These are phyloP conservation scores for Lampropteryx suffumata DNA, from an alignment of 2,888 invertebrate species.

Conservation along the genomic window DNA sequence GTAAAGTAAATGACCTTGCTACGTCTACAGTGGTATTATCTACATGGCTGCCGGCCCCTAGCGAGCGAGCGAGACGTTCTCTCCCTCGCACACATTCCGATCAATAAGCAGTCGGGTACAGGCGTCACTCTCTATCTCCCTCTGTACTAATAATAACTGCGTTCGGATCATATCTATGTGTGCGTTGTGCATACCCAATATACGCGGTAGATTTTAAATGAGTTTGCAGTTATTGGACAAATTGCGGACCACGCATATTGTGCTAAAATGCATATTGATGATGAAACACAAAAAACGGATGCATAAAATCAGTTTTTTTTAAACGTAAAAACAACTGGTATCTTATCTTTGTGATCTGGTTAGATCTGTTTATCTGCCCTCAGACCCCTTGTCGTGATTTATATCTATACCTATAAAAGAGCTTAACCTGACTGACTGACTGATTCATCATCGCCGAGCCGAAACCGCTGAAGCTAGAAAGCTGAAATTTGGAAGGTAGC, in stretches of 20 bases:
- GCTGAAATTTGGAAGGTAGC: too few relatives aligned
- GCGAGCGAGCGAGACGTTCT: constrained; percentile 39
- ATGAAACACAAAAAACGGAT: too few relatives aligned
- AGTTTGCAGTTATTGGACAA: constrained; percentile 1
- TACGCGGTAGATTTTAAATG: constrained; percentile 2
- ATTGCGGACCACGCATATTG: not conserved
- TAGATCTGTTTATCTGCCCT: too few relatives aligned
- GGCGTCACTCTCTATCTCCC: constrained; percentile 42
- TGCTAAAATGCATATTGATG: too few relatives aligned
- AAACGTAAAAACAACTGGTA: too few relatives aligned
- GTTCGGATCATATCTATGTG: constrained; percentile 30
- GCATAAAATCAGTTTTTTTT: too few relatives aligned
- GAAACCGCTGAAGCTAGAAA: too few relatives aligned
- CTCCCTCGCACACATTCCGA: constrained; percentile 54
- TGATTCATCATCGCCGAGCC: too few relatives aligned
- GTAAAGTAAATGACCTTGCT: constrained; percentile 72
- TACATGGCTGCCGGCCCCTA: constrained; percentile 52
- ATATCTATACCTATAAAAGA: too few relatives aligned
- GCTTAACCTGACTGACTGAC: too few relatives aligned
- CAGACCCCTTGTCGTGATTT: too few relatives aligned
- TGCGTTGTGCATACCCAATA: constrained; percentile 54
- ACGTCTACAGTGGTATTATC: constrained; percentile 49
- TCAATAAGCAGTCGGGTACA: constrained; percentile 47
- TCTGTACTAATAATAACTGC: constrained; percentile 68
- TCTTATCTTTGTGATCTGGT: too few relatives aligned